Percentiles rank a stretch among this genome's conserved stretches.
phyloP scores from a whole-genome alignment of 2,797 vertebrate genomes.

The Nothura maculosa region DNA sequence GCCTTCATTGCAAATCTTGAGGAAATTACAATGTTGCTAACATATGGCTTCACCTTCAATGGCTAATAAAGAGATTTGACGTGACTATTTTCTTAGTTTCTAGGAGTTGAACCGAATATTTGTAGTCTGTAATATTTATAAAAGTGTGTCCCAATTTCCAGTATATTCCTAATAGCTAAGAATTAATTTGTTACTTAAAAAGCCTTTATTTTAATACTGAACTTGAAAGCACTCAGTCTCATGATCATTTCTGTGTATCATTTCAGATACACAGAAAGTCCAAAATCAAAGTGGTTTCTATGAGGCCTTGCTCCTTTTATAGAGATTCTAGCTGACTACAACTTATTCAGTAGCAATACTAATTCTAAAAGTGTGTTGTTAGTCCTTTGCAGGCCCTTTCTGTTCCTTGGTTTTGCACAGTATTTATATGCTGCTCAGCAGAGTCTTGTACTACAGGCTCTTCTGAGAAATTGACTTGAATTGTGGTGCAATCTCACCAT shows the following conservation, averaged over 20 bases:
- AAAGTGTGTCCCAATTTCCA: neutral
- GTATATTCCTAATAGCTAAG: neutral
- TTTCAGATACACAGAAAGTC: rapidly evolving
- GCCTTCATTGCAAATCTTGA: neutral
- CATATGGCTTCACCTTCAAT: neutral
- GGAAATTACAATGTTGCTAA: neutral
- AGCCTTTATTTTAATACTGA: neutral
- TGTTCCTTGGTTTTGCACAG: neutral
- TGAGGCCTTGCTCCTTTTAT: neutral
- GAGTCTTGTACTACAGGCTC: neutral
- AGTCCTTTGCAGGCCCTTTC: neutral
- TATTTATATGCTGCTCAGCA: neutral
- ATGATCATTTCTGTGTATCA: neutral
- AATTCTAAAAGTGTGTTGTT: neutral
- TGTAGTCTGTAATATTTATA: neutral
- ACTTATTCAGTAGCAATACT: neutral
- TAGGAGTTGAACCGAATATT: neutral
- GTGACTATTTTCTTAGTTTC: neutral
- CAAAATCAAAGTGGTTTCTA: neutral
- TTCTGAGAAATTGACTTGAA: neutral
- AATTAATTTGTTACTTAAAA: neutral
- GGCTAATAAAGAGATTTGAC: neutral
- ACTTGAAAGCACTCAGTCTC: neutral
- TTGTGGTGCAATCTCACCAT: neutral
- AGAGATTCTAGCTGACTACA: rapidly evolving